These are phyloP conservation scores for Rhagologus leucostigma DNA, from an alignment of 2,113 vertebrate genomes.

Conservation along the genomic window DNA sequence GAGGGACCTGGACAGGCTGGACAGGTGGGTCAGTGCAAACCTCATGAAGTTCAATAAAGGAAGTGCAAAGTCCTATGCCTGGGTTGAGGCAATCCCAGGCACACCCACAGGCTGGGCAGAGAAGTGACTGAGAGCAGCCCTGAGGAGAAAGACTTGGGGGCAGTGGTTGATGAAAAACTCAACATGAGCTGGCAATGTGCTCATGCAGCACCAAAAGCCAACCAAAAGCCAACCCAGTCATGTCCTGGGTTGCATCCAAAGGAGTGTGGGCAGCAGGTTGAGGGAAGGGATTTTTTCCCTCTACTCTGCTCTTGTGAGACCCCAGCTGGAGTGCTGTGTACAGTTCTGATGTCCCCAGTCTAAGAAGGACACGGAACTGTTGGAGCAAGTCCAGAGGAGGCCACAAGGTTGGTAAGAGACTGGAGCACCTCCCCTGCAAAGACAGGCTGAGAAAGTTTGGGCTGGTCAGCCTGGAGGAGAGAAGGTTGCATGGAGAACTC, in stretches of 20 bases:
- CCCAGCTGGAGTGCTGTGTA: background rate
- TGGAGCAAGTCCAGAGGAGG: background rate
- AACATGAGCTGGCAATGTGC: background rate
- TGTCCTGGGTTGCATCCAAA: background rate
- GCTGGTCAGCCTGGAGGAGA: background rate
- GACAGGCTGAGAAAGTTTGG: background rate
- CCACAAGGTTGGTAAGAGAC: background rate
- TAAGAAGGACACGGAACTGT: background rate
- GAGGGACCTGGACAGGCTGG: background rate
- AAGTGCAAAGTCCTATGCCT: background rate
- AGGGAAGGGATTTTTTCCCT: background rate
- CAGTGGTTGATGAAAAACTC: rapidly evolving
- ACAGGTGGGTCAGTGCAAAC: background rate
- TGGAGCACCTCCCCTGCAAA: background rate
- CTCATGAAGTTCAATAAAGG: background rate
- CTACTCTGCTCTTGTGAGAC: background rate
- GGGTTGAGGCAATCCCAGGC: background rate
- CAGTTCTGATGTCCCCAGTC: background rate
- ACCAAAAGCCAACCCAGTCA: background rate
- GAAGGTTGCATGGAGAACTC: background rate
- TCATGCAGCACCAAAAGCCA: background rate
- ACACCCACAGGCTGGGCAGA: background rate
- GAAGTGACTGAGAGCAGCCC: background rate
- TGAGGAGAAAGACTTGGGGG: background rate
- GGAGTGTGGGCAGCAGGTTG: background rate